Base-by-base conservation (phyloP, 2,797 vertebrate species). In the Kryptopterus vitreolus region DNA sequence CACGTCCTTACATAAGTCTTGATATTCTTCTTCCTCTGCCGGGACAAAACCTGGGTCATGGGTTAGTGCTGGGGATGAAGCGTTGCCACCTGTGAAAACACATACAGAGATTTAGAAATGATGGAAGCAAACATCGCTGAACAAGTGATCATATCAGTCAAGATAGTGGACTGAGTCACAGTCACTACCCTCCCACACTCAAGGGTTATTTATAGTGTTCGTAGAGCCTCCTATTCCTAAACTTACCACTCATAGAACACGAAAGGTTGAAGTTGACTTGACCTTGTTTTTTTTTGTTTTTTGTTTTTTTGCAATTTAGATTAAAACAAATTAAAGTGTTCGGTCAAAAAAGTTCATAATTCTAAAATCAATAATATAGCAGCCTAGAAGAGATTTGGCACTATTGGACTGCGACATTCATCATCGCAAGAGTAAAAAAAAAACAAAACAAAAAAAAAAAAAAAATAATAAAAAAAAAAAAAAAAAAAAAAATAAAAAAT, bases 61-160 rank as follows among this genome's bases (percentile, higher is more conserved):
- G 57, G 57, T 46, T 26, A n/a, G 12, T 50, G 26, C 57, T 13
- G n/a, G 43, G 48, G 35, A 65, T 29, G 68, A 59, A 15, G 84
- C 85, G 57, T 86, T 89, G 48, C 79, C 88, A 75, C 93, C 94
- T 94, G 86, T 48, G 2, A 50, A 79, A 38, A 74, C 29, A 75
- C 2, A 71, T 75, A 35, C 52, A n/a, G 20, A 48, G 48, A 2
- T 74, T 61, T 61, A n/a, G 9, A 16, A 48, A 46, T 58, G 35
- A 61, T 63, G 13, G 10, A 58, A 26, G 6, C 52, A 57, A 57
- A 72, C 33, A 38, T 35, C n/a, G 20, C 22, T 57, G 22, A 73
- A 24, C 53, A 35, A 38, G 52, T 58, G 33, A 18, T 7, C 13
- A 58, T 57, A 33, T 55, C 29, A 72, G 43, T 20, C 16, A 73